These are phyloP conservation scores for Pristionchus maxplancki DNA, from an alignment of 2,888 invertebrate species.

Conservation along the genomic window DNA sequence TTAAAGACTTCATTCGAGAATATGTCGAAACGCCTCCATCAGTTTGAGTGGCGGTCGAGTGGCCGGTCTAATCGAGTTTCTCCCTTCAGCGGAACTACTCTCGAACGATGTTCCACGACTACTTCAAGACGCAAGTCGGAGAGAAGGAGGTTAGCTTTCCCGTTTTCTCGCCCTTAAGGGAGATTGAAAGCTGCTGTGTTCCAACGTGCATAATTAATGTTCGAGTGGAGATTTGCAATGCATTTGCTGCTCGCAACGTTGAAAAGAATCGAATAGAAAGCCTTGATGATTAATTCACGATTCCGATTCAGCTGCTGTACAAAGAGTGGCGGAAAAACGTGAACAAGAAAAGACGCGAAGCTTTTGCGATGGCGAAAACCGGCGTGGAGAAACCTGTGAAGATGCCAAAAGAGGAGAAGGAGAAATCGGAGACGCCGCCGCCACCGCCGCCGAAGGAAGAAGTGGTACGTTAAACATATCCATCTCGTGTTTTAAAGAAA, in stretches of 20 bases:
- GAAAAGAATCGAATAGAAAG: neutral
- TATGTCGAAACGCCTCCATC: neutral
- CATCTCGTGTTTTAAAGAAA: no score
- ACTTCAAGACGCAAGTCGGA: slow-evolving; percentile 28
- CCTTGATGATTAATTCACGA: neutral
- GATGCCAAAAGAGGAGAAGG: neutral
- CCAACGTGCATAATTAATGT: neutral
- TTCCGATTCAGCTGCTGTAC: slow-evolving; percentile 7
- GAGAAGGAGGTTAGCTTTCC: neutral
- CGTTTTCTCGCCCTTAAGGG: neutral
- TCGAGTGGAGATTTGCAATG: neutral
- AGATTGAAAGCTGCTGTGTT: no score
- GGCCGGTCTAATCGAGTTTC: neutral
- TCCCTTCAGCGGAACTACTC: slow-evolving; percentile 35
- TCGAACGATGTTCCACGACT: slow-evolving; percentile 36
- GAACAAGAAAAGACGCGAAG: slow-evolving; percentile 6
- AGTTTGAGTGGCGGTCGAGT: neutral
- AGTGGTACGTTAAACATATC: neutral
- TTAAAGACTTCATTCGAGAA: no score
- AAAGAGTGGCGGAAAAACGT: slow-evolving; percentile 33
- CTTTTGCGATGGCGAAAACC: neutral
- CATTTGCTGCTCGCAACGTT: neutral
- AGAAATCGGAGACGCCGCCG: neutral
- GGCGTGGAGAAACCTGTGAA: slow-evolving; percentile 3
- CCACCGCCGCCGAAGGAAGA: neutral